Conservation (phyloP, 1,140 invertebrate species). For the Trichonephila clavipes region DNA sequence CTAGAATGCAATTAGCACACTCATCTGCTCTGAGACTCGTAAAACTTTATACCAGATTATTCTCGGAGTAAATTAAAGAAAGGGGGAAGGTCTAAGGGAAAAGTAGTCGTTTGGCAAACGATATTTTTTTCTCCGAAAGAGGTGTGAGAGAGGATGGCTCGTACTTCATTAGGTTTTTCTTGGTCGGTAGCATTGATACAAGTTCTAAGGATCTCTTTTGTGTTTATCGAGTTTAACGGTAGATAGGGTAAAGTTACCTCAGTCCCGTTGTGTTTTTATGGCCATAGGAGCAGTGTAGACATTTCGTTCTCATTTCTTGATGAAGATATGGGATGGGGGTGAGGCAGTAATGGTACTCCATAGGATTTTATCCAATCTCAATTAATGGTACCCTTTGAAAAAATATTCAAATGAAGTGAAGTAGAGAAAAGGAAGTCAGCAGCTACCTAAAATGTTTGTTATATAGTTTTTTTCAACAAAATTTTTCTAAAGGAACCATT, state of each 20-base stretch:
- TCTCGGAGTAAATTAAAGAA: conserved; percentile 32
- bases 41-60: conserved; percentile 51
- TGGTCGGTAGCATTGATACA: background rate
- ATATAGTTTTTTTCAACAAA: no score
- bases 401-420: no score
- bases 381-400: no score
- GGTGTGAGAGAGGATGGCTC: background rate
- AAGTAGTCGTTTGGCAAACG: background rate
- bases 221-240: background rate
- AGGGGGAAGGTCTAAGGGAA: background rate
- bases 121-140: background rate
- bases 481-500: no score
- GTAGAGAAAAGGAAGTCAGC: no score
- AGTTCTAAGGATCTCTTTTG: background rate
- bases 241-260: background rate
- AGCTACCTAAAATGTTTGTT: no score
- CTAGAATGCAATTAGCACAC: conserved; percentile 13
- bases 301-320: background rate
- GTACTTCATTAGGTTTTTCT: background rate
- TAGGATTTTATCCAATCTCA: background rate
- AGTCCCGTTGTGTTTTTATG: background rate
- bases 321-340: background rate
- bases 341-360: background rate
- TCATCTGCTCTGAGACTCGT: background rate
- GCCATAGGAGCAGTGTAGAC: background rate